A percentile compares a stretch with the other conserved stretches of the same genome.
phyloP scores from a whole-genome alignment of 2,797 vertebrate species.

The Tauraco hartlaubi region DNA sequence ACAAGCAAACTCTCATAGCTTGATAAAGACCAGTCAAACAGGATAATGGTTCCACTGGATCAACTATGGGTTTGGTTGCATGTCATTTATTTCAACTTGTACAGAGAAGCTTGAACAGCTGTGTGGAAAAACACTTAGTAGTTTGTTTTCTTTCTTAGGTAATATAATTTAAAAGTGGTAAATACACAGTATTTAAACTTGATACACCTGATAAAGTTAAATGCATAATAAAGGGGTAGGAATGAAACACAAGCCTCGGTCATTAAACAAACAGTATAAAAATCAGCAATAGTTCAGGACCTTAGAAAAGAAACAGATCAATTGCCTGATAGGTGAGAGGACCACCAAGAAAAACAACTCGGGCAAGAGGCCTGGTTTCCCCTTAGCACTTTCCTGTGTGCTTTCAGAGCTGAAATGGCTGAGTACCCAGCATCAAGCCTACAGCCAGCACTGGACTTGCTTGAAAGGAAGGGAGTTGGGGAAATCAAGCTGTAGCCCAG shows the following conservation, averaged over 20 bases:
- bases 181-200: slow-evolving; percentile 86
- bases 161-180: slow-evolving; percentile 81
- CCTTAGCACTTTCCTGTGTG: slow-evolving; percentile 56
- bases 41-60: neutral
- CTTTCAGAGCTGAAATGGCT: slow-evolving; percentile 55
- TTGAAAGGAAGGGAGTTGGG: slow-evolving; percentile 32
- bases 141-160: slow-evolving; percentile 42
- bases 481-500: slow-evolving; percentile 58
- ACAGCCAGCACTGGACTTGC: slow-evolving; percentile 41
- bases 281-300: slow-evolving; percentile 59
- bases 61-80: slow-evolving; percentile 42
- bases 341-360: slow-evolving; percentile 18
- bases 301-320: slow-evolving; percentile 55
- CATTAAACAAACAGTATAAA: slow-evolving; percentile 73
- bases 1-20: neutral
- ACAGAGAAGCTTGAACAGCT: slow-evolving; percentile 77
- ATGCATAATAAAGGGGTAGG: slow-evolving; percentile 80
- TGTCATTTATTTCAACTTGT: slow-evolving; percentile 80
- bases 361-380: slow-evolving; percentile 48
- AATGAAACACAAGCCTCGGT: slow-evolving; percentile 74
- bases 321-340: slow-evolving; percentile 24
- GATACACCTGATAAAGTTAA: slow-evolving; percentile 83
- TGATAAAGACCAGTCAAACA: slow-evolving; percentile 8
- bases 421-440: slow-evolving; percentile 30
- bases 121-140: slow-evolving; percentile 75